Conservation (phyloP, 2,797 vertebrate genomes). For the Lagorchestes hirsutus region DNA sequence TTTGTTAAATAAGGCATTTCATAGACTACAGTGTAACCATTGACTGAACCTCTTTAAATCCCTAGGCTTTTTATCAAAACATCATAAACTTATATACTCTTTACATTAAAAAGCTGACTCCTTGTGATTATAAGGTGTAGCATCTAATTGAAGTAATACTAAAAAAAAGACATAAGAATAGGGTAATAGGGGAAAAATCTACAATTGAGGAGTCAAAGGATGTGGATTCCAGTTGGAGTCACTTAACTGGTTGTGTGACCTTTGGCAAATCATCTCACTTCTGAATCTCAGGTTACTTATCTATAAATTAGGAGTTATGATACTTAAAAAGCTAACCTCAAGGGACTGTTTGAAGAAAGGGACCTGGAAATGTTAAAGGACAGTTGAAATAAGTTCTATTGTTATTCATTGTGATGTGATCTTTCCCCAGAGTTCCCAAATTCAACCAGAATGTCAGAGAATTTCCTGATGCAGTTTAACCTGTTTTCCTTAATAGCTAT, state of each 20-base stretch:
- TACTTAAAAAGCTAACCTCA: neutral
- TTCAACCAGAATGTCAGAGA: neutral
- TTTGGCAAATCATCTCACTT: neutral
- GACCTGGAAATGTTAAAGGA: neutral
- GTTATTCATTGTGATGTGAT: neutral
- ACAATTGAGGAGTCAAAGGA: neutral
- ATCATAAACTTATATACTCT: neutral
- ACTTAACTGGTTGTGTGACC: neutral
- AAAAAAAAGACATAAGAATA: neutral
- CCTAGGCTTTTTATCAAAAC: neutral
- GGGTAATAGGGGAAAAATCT: neutral
- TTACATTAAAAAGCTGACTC: neutral
- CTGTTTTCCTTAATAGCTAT: neutral
- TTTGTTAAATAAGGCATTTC: slow-evolving; percentile 10
- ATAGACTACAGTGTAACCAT: neutral
- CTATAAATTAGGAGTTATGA: neutral
- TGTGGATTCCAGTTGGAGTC: neutral
- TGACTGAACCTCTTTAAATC: neutral
- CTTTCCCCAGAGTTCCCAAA: neutral
- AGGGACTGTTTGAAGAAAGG: neutral
- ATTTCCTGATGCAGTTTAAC: slow-evolving; percentile 5
- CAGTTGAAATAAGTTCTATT: neutral
- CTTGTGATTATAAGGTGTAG: no score
- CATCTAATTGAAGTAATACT: neutral
- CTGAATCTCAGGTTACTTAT: neutral